phyloP scores from a whole-genome alignment of 2,797 vertebrate genomes.

The Microctenopoma stevenorrisi region DNA sequence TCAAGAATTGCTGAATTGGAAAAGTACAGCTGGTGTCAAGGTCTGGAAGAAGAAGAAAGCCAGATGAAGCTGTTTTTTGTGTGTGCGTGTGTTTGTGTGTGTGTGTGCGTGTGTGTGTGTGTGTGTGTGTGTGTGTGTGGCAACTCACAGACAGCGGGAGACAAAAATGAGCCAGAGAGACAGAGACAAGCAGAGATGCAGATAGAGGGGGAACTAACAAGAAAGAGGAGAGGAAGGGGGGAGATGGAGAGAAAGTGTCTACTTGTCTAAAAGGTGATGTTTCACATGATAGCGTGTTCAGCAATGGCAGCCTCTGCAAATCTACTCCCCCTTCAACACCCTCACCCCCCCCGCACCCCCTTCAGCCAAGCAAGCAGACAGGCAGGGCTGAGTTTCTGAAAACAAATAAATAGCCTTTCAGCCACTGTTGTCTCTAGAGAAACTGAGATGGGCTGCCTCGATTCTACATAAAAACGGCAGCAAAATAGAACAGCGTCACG shows the following conservation, averaged over 20 bases:
- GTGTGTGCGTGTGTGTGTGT: neutral
- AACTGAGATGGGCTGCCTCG: slow-evolving; percentile 18
- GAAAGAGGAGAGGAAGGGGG: slow-evolving; percentile 19
- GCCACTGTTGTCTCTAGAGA: slow-evolving; percentile 28
- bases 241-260: slow-evolving; percentile 17
- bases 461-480: slow-evolving; percentile 21
- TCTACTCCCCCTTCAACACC: slow-evolving; percentile 1
- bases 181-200: slow-evolving; percentile 26
- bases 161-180: slow-evolving; percentile 27
- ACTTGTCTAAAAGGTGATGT: slow-evolving; percentile 49
- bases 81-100: slow-evolving; percentile 2
- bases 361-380: slow-evolving; percentile 6
- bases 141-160: slow-evolving; percentile 6
- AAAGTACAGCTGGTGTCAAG: slow-evolving; percentile 70
- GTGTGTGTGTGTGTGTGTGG: slow-evolving; percentile 1
- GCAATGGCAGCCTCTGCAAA: slow-evolving; percentile 45
- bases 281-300: slow-evolving; percentile 47
- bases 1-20: slow-evolving; percentile 69
- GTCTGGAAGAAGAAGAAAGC: slow-evolving; percentile 45
- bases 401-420: slow-evolving; percentile 52
- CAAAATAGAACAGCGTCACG: slow-evolving; percentile 14
- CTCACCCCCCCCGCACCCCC: neutral
- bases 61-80: slow-evolving; percentile 6
- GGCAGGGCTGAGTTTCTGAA: slow-evolving; percentile 24
- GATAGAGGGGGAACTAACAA: slow-evolving; percentile 36